A percentile compares a stretch with the other conserved stretches of the same genome.
phyloP scores from a whole-genome alignment of 2,797 vertebrate genomes.

The Busarellus nigricollis region DNA sequence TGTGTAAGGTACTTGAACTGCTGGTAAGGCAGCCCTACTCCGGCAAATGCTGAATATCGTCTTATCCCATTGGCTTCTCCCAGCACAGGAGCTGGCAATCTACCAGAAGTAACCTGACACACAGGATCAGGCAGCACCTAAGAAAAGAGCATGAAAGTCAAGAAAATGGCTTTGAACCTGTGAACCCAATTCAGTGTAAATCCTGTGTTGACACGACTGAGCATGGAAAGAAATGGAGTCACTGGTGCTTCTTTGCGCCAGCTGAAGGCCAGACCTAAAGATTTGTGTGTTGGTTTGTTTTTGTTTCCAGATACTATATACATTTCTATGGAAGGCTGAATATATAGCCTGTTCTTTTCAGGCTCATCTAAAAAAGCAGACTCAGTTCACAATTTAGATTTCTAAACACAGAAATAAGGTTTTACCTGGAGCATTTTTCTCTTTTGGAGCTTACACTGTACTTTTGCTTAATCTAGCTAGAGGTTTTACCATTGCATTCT shows the following conservation, averaged over 20 bases:
- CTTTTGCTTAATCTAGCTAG: background rate
- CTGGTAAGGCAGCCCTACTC: background rate
- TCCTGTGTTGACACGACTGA: background rate
- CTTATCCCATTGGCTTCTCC: conserved; percentile 11
- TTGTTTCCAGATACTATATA: background rate
- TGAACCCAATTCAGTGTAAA: conserved; percentile 9
- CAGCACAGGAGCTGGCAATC: background rate
- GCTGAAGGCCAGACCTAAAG: background rate
- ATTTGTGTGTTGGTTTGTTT: background rate
- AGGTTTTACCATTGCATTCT: background rate
- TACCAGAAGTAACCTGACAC: conserved; percentile 10
- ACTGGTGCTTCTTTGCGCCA: background rate
- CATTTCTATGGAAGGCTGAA: background rate
- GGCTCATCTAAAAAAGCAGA: background rate
- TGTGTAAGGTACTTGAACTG: background rate
- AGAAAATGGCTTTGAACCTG: conserved; percentile 23
- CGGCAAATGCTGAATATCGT: background rate
- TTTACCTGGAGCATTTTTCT: background rate
- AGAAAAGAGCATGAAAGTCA: conserved; percentile 11
- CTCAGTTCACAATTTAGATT: background rate
- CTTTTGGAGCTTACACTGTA: background rate
- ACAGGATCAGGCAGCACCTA: conserved; percentile 12
- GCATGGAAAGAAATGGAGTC: background rate
- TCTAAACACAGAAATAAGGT: background rate
- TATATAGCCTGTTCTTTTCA: background rate